These are phyloP conservation scores for Cremastobaeus sp. DNA, from an alignment of 2,888 invertebrate genomes.

Conservation along the genomic window DNA sequence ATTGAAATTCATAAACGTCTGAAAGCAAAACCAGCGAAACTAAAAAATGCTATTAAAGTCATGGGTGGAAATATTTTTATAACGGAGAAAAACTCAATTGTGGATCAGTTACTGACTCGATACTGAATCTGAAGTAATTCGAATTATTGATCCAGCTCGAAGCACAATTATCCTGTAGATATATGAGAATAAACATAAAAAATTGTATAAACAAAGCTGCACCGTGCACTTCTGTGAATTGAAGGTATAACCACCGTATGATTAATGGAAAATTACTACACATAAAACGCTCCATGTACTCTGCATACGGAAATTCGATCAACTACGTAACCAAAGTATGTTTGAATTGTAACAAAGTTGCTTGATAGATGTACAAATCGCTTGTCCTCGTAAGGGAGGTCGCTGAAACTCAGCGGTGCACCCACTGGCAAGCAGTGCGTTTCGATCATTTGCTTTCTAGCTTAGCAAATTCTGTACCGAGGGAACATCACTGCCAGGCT, in stretches of 20 bases:
- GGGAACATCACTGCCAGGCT: background rate
- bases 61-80: too few relatives aligned
- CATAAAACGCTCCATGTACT: conserved; percentile 44
- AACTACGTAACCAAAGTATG: conserved; percentile 49
- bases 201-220: conserved; percentile 71
- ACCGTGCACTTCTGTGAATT: conserved; percentile 78
- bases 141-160: conserved; percentile 52
- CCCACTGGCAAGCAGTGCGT: conserved; percentile 21
- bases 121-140: conserved; percentile 43
- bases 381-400: conserved; percentile 37
- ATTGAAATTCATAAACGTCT: too few relatives aligned
- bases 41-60: too few relatives aligned
- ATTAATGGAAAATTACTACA: conserved; percentile 19
- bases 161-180: conserved; percentile 54
- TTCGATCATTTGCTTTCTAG: conserved; percentile 28
- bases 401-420: conserved; percentile 50
- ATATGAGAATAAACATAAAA: conserved; percentile 24
- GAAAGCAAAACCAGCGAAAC: too few relatives aligned
- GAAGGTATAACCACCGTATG: conserved; percentile 65
- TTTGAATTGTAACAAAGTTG: conserved; percentile 58
- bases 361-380: conserved; percentile 57
- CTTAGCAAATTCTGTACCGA: conserved; percentile 19
- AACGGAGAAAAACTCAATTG: too few relatives aligned
- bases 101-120: conserved; percentile 12
- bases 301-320: background rate